Conservation (phyloP, 2,797 vertebrate species). For the Manis crassicaudata region DNA sequence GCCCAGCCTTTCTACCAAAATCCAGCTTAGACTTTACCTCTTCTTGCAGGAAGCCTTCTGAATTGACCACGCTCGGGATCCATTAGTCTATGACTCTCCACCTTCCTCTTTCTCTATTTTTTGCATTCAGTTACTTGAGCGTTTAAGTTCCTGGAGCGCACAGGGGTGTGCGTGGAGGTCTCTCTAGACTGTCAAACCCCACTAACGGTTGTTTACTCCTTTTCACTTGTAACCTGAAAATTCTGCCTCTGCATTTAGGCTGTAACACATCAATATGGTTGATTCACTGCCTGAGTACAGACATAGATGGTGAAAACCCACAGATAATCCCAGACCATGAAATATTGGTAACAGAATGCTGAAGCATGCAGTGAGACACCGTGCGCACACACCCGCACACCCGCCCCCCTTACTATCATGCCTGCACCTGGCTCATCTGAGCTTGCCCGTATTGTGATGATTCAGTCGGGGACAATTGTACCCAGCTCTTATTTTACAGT, state of each 20-base stretch:
- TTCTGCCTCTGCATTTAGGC: constrained; percentile 24
- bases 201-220: not conserved
- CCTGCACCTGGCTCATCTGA: not conserved
- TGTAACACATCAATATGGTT: not conserved
- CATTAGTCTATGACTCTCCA: not conserved
- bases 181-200: not conserved
- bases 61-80: not conserved
- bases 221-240: constrained; percentile 1
- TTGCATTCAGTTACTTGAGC: not conserved
- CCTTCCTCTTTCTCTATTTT: not conserved
- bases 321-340: constrained; percentile 4
- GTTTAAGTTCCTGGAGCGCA: not conserved
- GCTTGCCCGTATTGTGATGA: not conserved
- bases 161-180: not conserved
- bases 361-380: not conserved
- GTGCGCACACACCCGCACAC: fast-evolving
- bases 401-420: fast-evolving
- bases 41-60: not conserved
- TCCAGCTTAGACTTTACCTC: not conserved
- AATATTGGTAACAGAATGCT: not conserved
- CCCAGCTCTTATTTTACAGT: not conserved
- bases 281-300: constrained; percentile 11
- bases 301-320: not conserved
- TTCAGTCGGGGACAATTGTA: not conserved
- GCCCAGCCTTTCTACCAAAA: constrained; percentile 3